These are phyloP conservation scores for Condylura cristata DNA, from an alignment of 2,113 vertebrate genomes.

Conservation along the genomic window DNA sequence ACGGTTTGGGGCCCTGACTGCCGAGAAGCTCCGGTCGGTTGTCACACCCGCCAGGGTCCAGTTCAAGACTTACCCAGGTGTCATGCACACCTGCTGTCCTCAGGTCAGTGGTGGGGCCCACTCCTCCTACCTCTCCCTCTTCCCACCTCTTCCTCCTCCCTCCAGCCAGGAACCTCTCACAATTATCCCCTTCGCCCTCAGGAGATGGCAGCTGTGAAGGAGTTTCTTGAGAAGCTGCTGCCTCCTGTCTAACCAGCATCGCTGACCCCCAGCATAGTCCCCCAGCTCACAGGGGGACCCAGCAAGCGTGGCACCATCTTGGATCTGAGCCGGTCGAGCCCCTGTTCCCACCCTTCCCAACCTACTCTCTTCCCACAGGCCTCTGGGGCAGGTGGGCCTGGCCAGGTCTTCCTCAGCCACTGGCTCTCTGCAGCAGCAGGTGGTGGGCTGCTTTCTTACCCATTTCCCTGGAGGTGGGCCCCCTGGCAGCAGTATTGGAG, in stretches of 20 bases:
- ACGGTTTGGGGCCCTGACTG: slow-evolving; percentile 93
- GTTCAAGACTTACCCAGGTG: slow-evolving; percentile 93
- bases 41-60: slow-evolving; percentile 91
- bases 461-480: slow-evolving; percentile 33
- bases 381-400: slow-evolving; percentile 70
- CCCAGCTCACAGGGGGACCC: slow-evolving; percentile 83
- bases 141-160: neutral
- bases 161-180: neutral
- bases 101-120: slow-evolving; percentile 86
- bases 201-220: slow-evolving; percentile 97
- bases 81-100: slow-evolving; percentile 94
- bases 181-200: slow-evolving; percentile 67
- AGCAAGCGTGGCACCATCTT: slow-evolving; percentile 80
- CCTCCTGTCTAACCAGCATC: slow-evolving; percentile 93
- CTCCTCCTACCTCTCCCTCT: neutral
- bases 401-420: slow-evolving; percentile 39
- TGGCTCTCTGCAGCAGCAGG: slow-evolving; percentile 37
- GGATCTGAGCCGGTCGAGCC: slow-evolving; percentile 91
- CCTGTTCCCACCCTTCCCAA: slow-evolving; percentile 86
- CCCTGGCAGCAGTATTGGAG: slow-evolving; percentile 71
- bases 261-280: slow-evolving; percentile 85
- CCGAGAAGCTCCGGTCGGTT: slow-evolving; percentile 93
- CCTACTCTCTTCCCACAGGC: slow-evolving; percentile 66
- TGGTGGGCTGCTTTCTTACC: slow-evolving; percentile 40
- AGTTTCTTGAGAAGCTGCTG: slow-evolving; percentile 97